Evolutionary conservation across 2,797 vertebrate genomes (phyloP).

Genomic region (Eidolon dupreanum): DNA sequence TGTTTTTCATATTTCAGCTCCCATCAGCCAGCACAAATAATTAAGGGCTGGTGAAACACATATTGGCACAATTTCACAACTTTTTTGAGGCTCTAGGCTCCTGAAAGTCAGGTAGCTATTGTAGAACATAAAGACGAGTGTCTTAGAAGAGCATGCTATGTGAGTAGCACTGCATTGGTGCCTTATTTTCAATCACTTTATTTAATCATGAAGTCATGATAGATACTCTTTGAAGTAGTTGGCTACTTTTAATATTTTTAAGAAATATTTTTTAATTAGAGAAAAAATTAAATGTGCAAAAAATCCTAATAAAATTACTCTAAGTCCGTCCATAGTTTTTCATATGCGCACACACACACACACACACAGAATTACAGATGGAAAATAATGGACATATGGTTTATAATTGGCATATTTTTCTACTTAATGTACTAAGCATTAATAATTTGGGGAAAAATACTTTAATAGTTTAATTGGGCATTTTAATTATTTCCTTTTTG

Average conservation of each 20-base stretch:
- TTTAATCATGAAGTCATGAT: not conserved
- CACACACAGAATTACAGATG: not conserved
- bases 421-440: not conserved
- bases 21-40: slow-evolving; percentile 46
- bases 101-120: not conserved
- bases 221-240: not conserved
- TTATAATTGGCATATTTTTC: not conserved
- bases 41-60: slow-evolving; percentile 24
- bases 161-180: not conserved
- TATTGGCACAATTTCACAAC: slow-evolving; percentile 16
- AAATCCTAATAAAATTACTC: not conserved
- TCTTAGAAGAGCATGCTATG: not conserved
- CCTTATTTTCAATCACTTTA: not conserved
- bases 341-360: not conserved
- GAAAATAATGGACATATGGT: not conserved
- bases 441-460: not conserved
- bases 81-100: not conserved
- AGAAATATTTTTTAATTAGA: not conserved
- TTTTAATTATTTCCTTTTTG: not conserved
- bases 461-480: not conserved
- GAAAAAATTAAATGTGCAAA: not conserved
- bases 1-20: slow-evolving; percentile 63
- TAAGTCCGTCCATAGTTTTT: not conserved
- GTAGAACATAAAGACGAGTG: not conserved
- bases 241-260: not conserved